phyloP scores from a whole-genome alignment of 2,888 invertebrate genomes.

The Metellina segmentata region DNA sequence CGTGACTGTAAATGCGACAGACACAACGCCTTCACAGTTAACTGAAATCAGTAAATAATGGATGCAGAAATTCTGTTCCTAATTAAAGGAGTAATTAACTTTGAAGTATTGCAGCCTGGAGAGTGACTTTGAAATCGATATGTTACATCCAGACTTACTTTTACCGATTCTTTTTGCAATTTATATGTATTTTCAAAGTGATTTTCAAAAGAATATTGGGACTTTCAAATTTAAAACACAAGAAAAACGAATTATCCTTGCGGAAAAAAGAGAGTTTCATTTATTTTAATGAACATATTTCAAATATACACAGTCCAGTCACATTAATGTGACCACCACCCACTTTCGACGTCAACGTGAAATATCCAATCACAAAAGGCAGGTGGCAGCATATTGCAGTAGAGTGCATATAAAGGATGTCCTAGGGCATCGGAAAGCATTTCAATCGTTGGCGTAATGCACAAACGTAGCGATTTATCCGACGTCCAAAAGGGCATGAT shows the following conservation, averaged over 20 bases:
- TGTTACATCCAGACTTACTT: neutral
- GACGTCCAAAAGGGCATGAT: too few species aligned
- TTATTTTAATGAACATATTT: neutral
- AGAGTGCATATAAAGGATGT: too few species aligned
- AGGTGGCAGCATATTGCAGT: too few species aligned
- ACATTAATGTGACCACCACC: too few species aligned
- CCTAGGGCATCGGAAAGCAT: too few species aligned
- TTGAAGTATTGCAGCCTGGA: neutral
- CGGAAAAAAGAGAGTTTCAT: neutral
- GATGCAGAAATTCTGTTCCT: neutral
- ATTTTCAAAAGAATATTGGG: neutral
- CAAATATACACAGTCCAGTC: too few species aligned
- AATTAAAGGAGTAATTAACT: neutral
- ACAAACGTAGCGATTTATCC: too few species aligned
- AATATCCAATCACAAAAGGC: too few species aligned
- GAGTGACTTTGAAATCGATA: neutral
- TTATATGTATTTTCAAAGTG: neutral
- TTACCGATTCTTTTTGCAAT: neutral
- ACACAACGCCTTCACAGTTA: neutral
- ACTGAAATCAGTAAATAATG: neutral
- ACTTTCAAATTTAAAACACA: neutral
- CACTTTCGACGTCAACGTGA: too few species aligned
- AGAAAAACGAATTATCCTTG: neutral
- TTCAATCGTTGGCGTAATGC: too few species aligned
- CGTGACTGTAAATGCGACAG: neutral